Conservation (phyloP, 92 coral and sea anemone species). For the Epizoanthus scotinus region DNA sequence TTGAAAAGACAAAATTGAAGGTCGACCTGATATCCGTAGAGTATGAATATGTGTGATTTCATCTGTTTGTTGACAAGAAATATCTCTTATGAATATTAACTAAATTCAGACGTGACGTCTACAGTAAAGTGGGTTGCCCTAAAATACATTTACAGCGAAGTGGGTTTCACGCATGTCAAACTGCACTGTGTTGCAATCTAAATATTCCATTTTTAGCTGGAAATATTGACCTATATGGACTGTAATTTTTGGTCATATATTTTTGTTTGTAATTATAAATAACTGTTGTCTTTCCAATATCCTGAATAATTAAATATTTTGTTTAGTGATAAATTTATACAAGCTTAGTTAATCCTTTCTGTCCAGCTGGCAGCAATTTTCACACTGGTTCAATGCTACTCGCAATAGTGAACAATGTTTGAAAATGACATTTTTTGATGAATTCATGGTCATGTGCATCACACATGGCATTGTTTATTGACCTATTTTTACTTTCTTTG, state of each 20-base stretch:
- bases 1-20: background rate
- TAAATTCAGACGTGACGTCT: no score
- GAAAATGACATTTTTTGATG: background rate
- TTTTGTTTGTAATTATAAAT: background rate
- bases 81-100: constrained; percentile 8
- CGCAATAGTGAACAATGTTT: background rate
- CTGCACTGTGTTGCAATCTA: no score
- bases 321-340: background rate
- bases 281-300: background rate
- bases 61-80: constrained; percentile 6
- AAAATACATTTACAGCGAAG: background rate
- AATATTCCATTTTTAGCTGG: background rate
- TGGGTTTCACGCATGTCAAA: background rate
- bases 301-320: constrained; percentile 12
- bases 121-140: background rate
- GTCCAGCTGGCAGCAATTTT: background rate
- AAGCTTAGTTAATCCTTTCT: background rate
- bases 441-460: background rate
- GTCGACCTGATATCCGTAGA: constrained; percentile 1
- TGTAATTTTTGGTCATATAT: background rate
- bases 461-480: no score
- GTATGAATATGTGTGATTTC: constrained; percentile 11
- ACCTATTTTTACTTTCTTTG: background rate
- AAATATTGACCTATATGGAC: background rate
- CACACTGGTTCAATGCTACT: background rate